These are phyloP conservation scores for Megalonaias nervosa DNA, from an alignment of 1,140 invertebrate genomes.

Conservation along the genomic window DNA sequence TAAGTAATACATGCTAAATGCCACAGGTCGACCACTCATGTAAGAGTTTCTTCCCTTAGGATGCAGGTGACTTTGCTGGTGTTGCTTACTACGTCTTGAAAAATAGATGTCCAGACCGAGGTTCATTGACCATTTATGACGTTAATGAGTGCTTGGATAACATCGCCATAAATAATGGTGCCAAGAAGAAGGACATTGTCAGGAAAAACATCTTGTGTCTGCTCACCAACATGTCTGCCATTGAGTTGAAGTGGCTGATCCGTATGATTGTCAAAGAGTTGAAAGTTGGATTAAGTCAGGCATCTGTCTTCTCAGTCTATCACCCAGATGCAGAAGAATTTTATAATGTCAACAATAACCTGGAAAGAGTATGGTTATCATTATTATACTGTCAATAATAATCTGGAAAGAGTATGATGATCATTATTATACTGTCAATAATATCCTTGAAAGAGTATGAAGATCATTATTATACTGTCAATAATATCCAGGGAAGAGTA, in stretches of 20 bases:
- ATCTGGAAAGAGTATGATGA: conserved; percentile 78
- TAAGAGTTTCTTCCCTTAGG: conserved; percentile 42
- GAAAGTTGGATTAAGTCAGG: conserved; percentile 73
- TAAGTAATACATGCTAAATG: no score
- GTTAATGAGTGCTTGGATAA: conserved; percentile 82
- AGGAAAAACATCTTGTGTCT: conserved; percentile 74
- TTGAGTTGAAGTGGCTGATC: conserved; percentile 91
- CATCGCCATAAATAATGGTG: conserved; percentile 76
- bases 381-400: conserved; percentile 80
- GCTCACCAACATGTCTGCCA: conserved; percentile 76
- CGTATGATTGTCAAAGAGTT: conserved; percentile 85
- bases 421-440: conserved; percentile 78
- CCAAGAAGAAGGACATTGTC: conserved; percentile 72
- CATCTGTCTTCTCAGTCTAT: conserved; percentile 81
- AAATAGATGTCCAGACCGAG: conserved; percentile 75
- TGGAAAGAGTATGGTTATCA: conserved; percentile 77
- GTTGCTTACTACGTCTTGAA: conserved; percentile 81
- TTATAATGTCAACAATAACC: conserved; percentile 81
- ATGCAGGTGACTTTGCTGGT: conserved; percentile 82
- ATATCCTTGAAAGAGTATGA: conserved; percentile 80
- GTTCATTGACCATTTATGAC: conserved; percentile 76
- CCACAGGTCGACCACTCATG: no score
- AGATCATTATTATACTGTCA: conserved; percentile 76
- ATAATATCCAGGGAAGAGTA: conserved; percentile 81
- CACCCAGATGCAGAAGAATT: conserved; percentile 87